Evolutionary conservation across 1,140 invertebrate species (phyloP), one percentile per base, ranked within the genome.

Genomic region (Halictus rubicundus): DNA sequence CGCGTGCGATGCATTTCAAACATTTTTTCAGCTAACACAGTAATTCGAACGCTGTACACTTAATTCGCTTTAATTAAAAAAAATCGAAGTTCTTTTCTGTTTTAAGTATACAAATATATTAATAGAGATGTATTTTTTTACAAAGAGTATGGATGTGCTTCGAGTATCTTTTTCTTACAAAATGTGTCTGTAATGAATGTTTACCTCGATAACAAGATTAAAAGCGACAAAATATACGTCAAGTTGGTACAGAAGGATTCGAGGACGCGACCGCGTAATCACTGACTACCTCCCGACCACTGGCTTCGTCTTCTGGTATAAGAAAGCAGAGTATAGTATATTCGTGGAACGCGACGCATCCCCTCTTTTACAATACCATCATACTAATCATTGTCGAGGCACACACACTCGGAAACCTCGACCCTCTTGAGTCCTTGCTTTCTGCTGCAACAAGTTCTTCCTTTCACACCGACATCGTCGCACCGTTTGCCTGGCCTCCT

Each of bases 241-340:
- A 16, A 54, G 23, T 61, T 5, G 63, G 42, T 27, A 52, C 25
- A 42, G 63, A 85, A 85, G 59, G 39, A 84, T 73, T 70, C 59
- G 19, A 42, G 57, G 57, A 57, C 52, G 71, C 84, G 72, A 42
- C 69, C 81, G 69, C 81, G 73, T 73, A 66, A 75, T 72, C 57
- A 83, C 81, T 70, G 76, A 76, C 59, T 86, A 19, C 61, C 63
- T 21, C 61, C 78, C 16, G 54, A 78, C 60, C 49, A 72, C 39
- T 54, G 78, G 49, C 65, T 32, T 80, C 54, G 32, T 68, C 76
- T 65, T 78, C 65, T 54, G 42, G 54, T 69, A 65, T 63, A 85
- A 52, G 76, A 86, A 73, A 65, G 77, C 54, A 61, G 59, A 82
- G 60, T 82, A 80, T 82, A 75, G 61, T 82, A 79, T 73, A 77